Conservation (phyloP, 2,797 vertebrate species). For the Darevskia mixta region DNA sequence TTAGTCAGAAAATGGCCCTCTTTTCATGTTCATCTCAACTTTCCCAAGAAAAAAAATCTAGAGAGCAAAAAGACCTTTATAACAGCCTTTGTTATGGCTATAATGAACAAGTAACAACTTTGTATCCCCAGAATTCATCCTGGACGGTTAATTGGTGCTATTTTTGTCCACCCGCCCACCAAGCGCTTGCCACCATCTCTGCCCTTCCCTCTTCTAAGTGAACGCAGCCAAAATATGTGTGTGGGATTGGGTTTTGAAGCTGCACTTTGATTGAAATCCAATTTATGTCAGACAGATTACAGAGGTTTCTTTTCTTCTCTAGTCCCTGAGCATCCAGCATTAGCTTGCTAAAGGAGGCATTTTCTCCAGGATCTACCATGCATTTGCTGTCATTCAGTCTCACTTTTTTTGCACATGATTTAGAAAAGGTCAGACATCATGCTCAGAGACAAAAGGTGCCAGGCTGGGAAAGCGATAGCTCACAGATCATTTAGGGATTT, state of each 20-base stretch:
- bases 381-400: conserved; percentile 10
- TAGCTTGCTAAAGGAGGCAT: conserved; percentile 24
- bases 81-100: neutral
- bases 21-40: neutral
- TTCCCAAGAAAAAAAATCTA: neutral
- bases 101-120: neutral
- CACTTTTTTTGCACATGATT: neutral
- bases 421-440: neutral
- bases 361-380: conserved; percentile 22
- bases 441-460: neutral
- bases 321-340: neutral
- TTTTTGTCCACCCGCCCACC: conserved; percentile 33
- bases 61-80: neutral
- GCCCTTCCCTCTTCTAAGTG: neutral
- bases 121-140: conserved; percentile 10
- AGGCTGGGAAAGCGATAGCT: neutral
- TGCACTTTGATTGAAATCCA: conserved; percentile 31
- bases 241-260: conserved; percentile 28
- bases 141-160: conserved; percentile 35
- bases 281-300: conserved; percentile 31
- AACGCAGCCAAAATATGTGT: conserved; percentile 15
- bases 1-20: neutral
- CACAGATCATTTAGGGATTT: neutral
- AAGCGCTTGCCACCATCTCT: neutral
- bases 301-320: conserved; percentile 22